Evolutionary conservation across 2,888 invertebrate species (phyloP).

Genomic region (Eledona agricola): DNA sequence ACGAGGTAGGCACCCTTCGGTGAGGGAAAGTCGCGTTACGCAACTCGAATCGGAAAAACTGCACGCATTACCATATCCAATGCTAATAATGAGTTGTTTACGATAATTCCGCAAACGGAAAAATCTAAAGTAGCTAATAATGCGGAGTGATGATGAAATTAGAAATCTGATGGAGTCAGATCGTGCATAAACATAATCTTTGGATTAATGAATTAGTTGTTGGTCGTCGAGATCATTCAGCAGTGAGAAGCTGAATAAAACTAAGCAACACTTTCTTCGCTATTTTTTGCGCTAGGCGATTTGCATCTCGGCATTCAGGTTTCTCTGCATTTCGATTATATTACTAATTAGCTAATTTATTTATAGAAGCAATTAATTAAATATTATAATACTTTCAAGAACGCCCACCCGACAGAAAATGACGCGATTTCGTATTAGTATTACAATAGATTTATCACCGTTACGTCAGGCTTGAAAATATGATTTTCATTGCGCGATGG

Average conservation of each 20-base stretch:
- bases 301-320: background rate
- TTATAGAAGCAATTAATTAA: too few relatives aligned
- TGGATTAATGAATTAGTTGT: conserved; percentile 16
- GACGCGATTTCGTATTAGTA: conserved; percentile 5
- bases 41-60: conserved; percentile 4
- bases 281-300: background rate
- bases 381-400: too few relatives aligned
- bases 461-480: conserved; percentile 12
- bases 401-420: too few relatives aligned
- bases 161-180: conserved; percentile 41
- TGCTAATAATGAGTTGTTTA: conserved; percentile 41
- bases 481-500: too few relatives aligned
- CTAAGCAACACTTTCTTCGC: background rate
- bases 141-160: conserved; percentile 44
- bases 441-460: conserved; percentile 9
- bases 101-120: conserved; percentile 38
- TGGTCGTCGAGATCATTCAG: conserved; percentile 15
- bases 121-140: conserved; percentile 36
- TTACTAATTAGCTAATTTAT: conserved; percentile 1
- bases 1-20: conserved; percentile 56
- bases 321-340: background rate
- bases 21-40: background rate
- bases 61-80: too few relatives aligned
- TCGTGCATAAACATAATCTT: conserved; percentile 12
- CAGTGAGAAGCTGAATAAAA: background rate